A percentile compares a stretch with the other conserved stretches of the same genome.
Evolutionary conservation across 2,797 vertebrate genomes (phyloP).

Genomic region (Karalla daura): DNA sequence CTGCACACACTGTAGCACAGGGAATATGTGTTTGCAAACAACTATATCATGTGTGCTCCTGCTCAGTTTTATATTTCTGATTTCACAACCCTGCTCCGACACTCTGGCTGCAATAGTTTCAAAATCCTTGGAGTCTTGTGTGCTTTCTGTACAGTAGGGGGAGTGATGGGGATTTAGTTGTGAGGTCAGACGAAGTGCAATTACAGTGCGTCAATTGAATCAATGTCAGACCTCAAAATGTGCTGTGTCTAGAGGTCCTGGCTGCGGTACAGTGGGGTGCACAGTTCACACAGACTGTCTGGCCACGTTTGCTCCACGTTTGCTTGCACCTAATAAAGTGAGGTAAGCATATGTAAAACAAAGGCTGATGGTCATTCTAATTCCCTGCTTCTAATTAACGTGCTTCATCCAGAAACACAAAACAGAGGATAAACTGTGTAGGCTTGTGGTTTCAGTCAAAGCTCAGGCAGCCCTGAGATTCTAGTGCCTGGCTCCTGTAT

Average conservation of each 20-base stretch:
- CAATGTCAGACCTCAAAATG: conserved; percentile 38
- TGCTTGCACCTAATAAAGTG: neutral
- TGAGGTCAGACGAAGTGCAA: conserved; percentile 51
- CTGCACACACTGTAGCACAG: neutral
- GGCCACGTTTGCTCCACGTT: neutral
- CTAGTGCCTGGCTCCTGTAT: conserved; percentile 34
- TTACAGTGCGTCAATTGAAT: conserved; percentile 39
- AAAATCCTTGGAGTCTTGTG: conserved; percentile 36
- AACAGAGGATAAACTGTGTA: neutral
- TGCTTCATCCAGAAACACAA: neutral
- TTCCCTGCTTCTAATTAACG: neutral
- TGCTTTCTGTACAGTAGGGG: conserved; percentile 60
- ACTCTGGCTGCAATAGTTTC: conserved; percentile 11
- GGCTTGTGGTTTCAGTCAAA: neutral
- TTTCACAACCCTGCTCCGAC: conserved; percentile 22
- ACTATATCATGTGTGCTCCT: conserved; percentile 1
- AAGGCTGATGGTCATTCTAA: neutral
- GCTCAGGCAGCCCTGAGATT: neutral
- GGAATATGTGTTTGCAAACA: conserved; percentile 26
- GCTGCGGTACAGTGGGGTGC: conserved; percentile 16
- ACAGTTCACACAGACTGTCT: conserved; percentile 18
- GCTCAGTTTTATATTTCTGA: conserved; percentile 6
- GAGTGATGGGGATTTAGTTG: conserved; percentile 55
- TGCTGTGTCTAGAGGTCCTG: conserved; percentile 27
- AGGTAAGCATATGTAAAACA: neutral